Base-by-base conservation (phyloP, 2,888 invertebrate species). In the Athripsodes cinereus region DNA sequence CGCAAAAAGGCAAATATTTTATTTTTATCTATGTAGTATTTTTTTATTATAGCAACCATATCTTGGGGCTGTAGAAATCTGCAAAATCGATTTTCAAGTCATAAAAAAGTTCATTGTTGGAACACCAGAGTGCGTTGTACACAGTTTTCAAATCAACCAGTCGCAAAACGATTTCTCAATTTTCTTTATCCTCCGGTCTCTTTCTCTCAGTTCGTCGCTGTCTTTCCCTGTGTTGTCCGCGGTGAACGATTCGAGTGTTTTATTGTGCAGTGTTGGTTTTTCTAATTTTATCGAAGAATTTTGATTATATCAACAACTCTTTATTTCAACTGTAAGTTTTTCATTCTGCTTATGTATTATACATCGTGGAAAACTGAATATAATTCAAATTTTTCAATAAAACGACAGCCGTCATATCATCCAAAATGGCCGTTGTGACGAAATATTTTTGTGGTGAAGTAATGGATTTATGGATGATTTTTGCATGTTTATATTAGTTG, bases 181-280 rank as follows among this genome's bases (percentile, higher is more conserved):
- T 46, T 16, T 18, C 40, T 40, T 13, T 16, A 40, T 40, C 26
- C 26, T 26, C 13, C 13, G 40, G 2, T 40, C 40, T 40, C 40
- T 40, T 40, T 40, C 40, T 16, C 40, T 16, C 40, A 40, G 40
- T 40, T 40, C 13, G 40, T 40, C 40, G 40, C 40, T 40, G 49
- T 52, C 40, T 57, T 26, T 60, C 53, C 57, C 53, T 53, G 56
- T 57, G 20, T 56, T 53, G 60, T 22, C 57, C 51, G 53, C 46
- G 46, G 68, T 68, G 65, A 57, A 51, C 57, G 53, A 21, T 57
- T 26, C 49, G 49, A 57, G 57, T 57, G 69, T 40, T 22, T 67
- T 68, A 66, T 68, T 68, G 66, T 68, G 66, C 65, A 66, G 62
- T 64, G 65, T 66, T 66, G 66, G 16, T 40, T n/a, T 68, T 66